Conservation (phyloP, 2,113 vertebrate species). For the Tetrax tetrax region DNA sequence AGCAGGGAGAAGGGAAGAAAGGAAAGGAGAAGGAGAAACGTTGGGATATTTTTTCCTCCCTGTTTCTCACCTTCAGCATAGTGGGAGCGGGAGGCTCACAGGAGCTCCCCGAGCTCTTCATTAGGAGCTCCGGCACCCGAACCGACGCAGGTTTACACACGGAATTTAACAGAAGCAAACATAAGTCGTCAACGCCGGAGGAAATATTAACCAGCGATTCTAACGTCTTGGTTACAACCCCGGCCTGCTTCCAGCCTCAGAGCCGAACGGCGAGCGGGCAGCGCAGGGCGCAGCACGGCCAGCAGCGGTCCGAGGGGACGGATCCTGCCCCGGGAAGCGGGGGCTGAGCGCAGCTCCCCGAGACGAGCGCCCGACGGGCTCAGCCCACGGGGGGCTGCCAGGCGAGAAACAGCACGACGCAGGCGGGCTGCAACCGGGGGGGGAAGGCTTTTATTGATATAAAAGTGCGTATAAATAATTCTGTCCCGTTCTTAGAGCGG, state of each 20-base stretch:
- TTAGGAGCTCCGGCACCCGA: not conserved
- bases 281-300: accelerated
- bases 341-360: accelerated
- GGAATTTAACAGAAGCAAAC: not conserved
- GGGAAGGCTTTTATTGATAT: conserved; percentile 14
- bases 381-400: accelerated
- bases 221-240: not conserved
- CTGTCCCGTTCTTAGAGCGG: not conserved
- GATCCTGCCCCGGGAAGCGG: accelerated
- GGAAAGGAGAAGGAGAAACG: not conserved
- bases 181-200: accelerated
- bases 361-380: accelerated
- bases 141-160: not conserved
- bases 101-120: not conserved
- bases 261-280: not conserved
- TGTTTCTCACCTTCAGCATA: not conserved
- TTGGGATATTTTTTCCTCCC: not conserved
- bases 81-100: not conserved
- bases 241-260: accelerated
- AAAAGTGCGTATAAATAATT: not conserved
- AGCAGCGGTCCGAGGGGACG: accelerated
- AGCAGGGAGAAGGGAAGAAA: too few species aligned
- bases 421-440: accelerated
- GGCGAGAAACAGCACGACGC: accelerated
- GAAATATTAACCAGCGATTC: not conserved